These are phyloP conservation scores for Enteromius radiatus DNA, from an alignment of 2,797 vertebrate species.

Conservation along the genomic window DNA sequence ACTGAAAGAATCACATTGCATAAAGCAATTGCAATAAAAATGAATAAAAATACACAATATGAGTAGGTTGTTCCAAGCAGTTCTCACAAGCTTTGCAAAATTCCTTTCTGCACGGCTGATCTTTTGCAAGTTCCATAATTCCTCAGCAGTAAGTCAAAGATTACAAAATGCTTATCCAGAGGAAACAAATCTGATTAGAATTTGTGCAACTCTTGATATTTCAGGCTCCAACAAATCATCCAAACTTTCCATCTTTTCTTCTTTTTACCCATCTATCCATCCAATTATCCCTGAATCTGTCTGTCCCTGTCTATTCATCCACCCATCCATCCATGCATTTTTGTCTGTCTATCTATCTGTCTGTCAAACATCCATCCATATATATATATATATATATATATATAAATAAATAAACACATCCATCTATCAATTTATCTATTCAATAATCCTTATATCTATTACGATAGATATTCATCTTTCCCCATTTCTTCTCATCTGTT, in stretches of 20 bases:
- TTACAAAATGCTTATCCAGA: not conserved
- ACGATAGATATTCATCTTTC: too few species aligned
- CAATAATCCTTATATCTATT: too few species aligned
- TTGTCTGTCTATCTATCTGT: too few species aligned
- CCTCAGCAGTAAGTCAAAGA: not conserved
- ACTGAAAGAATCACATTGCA: not conserved
- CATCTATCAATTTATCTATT: too few species aligned
- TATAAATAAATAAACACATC: too few species aligned
- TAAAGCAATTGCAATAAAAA: not conserved
- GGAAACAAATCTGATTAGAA: not conserved
- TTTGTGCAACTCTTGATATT: not conserved
- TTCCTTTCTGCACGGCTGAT: not conserved
- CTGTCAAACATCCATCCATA: too few species aligned
- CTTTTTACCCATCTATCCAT: not conserved
- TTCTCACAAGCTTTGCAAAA: constrained; percentile 1
- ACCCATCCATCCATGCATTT: too few species aligned
- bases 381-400: too few species aligned
- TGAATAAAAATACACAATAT: not conserved
- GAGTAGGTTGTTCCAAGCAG: not conserved
- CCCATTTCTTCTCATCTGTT: too few species aligned
- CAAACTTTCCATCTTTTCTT: not conserved
- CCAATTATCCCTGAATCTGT: not conserved
- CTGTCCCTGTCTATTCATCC: not conserved
- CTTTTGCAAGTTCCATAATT: not conserved
- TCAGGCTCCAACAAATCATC: not conserved